Evolutionary conservation across 2,888 invertebrate species (phyloP), one percentile per base, ranked within the genome.

Genomic region (Synanthedon myopaeformis): DNA sequence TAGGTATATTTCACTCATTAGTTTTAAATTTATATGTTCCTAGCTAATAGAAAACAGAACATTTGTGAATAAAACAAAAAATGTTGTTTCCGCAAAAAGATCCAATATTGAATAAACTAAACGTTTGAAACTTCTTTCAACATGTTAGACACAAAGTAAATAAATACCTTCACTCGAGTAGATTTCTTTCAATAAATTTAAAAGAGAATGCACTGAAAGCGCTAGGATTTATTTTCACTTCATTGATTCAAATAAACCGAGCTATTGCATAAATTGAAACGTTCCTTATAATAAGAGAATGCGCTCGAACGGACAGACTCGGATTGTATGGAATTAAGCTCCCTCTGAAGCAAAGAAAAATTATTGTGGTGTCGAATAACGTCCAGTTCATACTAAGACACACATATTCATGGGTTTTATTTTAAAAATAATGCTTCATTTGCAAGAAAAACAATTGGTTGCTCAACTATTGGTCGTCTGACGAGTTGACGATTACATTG

Each of bases 231-330:
- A 63, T 70, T 65, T 60, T 59, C 72, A 66, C 61, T 67, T 67
- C 66, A 68, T 66, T 69, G 71, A 65, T 64, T 71, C 65, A 64
- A 71, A 72, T 73, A 71, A 70, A 70, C 59, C 61, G 60, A 64
- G 63, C 64, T 60, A 63, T 69, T 72, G 73, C 69, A 72, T 71
- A 67, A 70, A 74, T 71, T 66, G 65, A 64, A 70, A 58, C 61
- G 61, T 64, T 69, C 66, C 66, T 66, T 61, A 61, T 64, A 67
- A 62, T 59, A 58, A 58, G 57, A 58, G 55, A 60, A 59, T 56
- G 57, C 61, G 55, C 53, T 56, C 52, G 49, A 55, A 55, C 53
- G 58, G 57, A 59, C 57, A 57, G 57, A 53, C 52, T 48, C 54
- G 53, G 61, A 61, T 67, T 61, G 61, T 58, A 58, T 59, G 53